Evolutionary conservation across 2,797 vertebrate genomes (phyloP).

Genomic region (Naso thynnoides): DNA sequence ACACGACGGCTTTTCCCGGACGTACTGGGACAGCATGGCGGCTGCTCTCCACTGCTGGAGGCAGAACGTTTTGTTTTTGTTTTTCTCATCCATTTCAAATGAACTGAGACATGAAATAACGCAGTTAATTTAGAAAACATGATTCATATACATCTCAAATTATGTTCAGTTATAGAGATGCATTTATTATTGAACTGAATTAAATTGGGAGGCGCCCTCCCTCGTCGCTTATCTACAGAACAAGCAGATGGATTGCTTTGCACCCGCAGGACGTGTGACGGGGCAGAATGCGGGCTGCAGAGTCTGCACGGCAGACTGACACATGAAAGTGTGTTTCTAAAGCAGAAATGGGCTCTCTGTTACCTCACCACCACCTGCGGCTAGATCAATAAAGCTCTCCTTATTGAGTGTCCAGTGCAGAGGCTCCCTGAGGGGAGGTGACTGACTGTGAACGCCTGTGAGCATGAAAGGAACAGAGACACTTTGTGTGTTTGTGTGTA

Average conservation of each 20-base stretch:
- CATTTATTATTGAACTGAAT: no score
- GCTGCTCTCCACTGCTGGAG: no score
- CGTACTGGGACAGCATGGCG: no score
- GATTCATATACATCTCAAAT: no score
- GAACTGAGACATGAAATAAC: no score
- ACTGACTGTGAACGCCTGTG: conserved; percentile 17
- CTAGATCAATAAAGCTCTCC: conserved; percentile 60
- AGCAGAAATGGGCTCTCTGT: conserved; percentile 52
- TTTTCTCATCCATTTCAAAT: no score
- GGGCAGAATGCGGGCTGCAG: conserved; percentile 11
- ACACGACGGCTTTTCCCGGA: no score
- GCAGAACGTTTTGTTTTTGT: no score
- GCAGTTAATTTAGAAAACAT: no score
- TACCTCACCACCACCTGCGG: conserved; percentile 50
- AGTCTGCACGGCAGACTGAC: conserved; percentile 30
- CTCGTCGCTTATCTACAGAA: no score
- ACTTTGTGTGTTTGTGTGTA: conserved; percentile 14
- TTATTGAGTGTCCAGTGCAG: conserved; percentile 51
- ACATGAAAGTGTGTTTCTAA: conserved; percentile 53
- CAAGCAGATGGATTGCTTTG: conserved; percentile 26
- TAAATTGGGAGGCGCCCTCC: no score
- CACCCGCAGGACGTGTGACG: background rate
- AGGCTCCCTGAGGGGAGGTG: conserved; percentile 29
- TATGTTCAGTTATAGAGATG: no score
- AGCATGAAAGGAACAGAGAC: conserved; percentile 21